These are phyloP conservation scores for Indicator maculatus DNA, from an alignment of 2,113 vertebrate species.

Conservation along the genomic window DNA sequence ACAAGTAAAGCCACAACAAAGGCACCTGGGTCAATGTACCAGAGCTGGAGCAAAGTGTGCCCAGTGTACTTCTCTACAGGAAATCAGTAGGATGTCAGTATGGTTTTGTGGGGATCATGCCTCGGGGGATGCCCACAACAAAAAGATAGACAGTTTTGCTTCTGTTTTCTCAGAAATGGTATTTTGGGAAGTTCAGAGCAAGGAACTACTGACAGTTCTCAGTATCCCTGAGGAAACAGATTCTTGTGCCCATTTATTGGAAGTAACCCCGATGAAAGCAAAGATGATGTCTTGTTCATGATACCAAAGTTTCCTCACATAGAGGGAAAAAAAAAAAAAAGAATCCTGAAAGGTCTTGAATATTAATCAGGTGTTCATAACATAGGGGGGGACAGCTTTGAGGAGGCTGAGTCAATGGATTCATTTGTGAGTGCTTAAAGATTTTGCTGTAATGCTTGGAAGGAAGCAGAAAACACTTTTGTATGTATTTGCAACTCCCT, in stretches of 20 bases:
- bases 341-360: not conserved
- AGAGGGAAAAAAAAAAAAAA: not conserved
- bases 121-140: not conserved
- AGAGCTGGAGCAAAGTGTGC: not conserved
- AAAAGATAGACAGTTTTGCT: not conserved
- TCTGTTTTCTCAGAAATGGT: not conserved
- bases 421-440: not conserved
- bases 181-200: not conserved
- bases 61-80: not conserved
- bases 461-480: not conserved
- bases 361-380: not conserved
- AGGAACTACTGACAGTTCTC: not conserved
- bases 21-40: not conserved
- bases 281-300: not conserved
- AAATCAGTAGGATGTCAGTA: not conserved
- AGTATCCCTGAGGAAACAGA: not conserved
- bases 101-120: not conserved
- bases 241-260: not conserved
- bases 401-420: not conserved
- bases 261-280: not conserved
- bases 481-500: not conserved
- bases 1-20: not conserved
- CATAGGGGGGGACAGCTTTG: not conserved
- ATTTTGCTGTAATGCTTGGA: not conserved
- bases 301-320: not conserved